Conservation (phyloP, 2,113 vertebrate species). For the Cynopterus brachyotis region DNA sequence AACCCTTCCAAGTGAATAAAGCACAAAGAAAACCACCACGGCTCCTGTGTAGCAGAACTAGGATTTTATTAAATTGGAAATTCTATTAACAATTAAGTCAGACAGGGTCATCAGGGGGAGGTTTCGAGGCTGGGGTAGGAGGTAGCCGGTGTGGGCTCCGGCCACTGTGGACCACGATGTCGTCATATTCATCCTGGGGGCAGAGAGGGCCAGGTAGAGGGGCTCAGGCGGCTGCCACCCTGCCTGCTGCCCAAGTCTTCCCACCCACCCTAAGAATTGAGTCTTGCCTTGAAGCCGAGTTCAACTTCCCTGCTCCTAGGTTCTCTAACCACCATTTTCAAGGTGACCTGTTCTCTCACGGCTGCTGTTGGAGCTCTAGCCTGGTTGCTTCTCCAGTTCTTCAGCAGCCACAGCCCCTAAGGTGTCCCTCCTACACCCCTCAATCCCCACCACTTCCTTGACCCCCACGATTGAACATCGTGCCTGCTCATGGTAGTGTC, state of each 20-base stretch:
- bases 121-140: not conserved
- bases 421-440: not conserved
- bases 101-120: not conserved
- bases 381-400: no score
- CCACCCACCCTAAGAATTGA: not conserved
- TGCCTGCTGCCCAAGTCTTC: not conserved
- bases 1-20: constrained; percentile 65
- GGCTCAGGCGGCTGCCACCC: not conserved
- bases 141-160: not conserved
- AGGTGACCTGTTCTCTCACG: not conserved
- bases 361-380: accelerated
- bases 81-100: constrained; percentile 42
- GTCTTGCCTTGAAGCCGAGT: not conserved
- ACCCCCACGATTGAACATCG: accelerated
- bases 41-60: not conserved
- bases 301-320: not conserved
- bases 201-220: not conserved
- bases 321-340: not conserved
- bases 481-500: not conserved
- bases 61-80: constrained; percentile 62
- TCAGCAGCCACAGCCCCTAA: not conserved
- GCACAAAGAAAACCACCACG: constrained; percentile 46
- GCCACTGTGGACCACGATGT: constrained; percentile 85
- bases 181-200: constrained; percentile 85
- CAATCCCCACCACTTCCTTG: no score